A percentile compares a stretch with the other conserved stretches of the same genome.
phyloP scores from a whole-genome alignment of 30 jellyfish, hydroid and myxozoan species.

The Hydractinia echinata region DNA sequence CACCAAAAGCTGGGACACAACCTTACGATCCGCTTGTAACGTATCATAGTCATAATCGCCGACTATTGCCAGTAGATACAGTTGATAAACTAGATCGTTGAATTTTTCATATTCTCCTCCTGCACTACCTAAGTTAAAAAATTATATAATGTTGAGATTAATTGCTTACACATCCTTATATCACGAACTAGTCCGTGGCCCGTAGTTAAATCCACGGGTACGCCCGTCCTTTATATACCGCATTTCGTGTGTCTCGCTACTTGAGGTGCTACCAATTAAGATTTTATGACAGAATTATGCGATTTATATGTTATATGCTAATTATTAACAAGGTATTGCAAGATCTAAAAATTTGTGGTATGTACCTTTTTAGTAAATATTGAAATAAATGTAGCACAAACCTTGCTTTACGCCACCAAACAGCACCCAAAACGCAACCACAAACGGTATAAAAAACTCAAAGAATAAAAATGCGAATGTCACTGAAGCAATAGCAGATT shows the following conservation, averaged over 20 bases:
- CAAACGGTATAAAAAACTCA: slow-evolving; percentile 18
- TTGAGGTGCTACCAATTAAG: too few relatives aligned
- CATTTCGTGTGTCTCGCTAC: too few relatives aligned
- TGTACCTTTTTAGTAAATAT: too few relatives aligned
- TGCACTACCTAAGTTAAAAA: neutral
- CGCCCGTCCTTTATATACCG: too few relatives aligned
- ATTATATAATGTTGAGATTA: neutral
- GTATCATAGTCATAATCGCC: slow-evolving; percentile 18
- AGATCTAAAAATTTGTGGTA: too few relatives aligned
- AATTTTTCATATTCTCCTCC: slow-evolving; percentile 18
- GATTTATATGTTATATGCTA: too few relatives aligned
- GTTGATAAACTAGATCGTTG: slow-evolving; percentile 5
- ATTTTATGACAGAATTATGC: too few relatives aligned
- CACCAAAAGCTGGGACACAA: neutral
- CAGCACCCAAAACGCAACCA: slow-evolving; percentile 16
- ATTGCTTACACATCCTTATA: too few relatives aligned
- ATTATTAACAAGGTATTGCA: too few relatives aligned
- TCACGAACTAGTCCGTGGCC: too few relatives aligned
- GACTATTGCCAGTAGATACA: slow-evolving; percentile 20
- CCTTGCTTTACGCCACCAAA: slow-evolving; percentile 17
- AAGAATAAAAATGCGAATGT: slow-evolving; percentile 8
- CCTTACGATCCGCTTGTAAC: neutral
- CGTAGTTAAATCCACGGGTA: too few relatives aligned
- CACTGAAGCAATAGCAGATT: slow-evolving; percentile 10
- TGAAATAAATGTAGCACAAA: neutral